Conservation (phyloP, 35 echinoderm and acorn worm species). For the Strongylocentrotus purpuratus region DNA sequence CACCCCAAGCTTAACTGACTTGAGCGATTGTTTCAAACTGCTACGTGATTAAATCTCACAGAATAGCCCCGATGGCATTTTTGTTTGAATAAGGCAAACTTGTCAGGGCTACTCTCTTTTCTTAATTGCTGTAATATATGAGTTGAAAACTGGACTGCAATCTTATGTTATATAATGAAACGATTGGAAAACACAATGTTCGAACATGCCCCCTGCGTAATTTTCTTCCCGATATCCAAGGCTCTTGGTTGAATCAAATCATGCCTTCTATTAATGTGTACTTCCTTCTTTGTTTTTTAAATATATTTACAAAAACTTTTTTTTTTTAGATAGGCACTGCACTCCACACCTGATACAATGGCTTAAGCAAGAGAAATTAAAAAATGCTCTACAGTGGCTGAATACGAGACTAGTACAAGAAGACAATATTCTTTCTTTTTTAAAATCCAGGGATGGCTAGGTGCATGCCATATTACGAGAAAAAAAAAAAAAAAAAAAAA, state of each 20-base stretch:
- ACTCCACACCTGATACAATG: slow-evolving; percentile 26
- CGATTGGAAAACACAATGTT: not conserved
- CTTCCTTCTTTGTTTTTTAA: slow-evolving; percentile 30
- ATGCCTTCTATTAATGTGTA: not conserved
- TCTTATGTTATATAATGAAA: not conserved
- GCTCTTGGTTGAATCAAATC: not conserved
- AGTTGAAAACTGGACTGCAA: slow-evolving; percentile 17
- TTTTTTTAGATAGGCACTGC: slow-evolving; percentile 39
- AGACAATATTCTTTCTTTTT: slow-evolving; percentile 16
- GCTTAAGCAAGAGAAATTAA: slow-evolving; percentile 45
- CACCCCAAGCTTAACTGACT: not conserved
- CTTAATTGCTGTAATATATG: not conserved
- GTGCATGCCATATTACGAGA: not conserved
- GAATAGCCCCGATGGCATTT: not conserved
- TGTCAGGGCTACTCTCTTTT: not conserved
- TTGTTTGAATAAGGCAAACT: not conserved
- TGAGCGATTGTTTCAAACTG: not conserved
- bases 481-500: not conserved
- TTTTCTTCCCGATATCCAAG: not conserved
- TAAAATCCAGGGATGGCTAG: not conserved
- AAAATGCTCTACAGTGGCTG: slow-evolving; percentile 42
- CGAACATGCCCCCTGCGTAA: not conserved
- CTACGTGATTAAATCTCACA: not conserved
- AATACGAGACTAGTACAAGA: slow-evolving; percentile 44
- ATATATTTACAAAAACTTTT: slow-evolving; percentile 43